phyloP scores from a whole-genome alignment of 2,888 invertebrate genomes.

The Lacanobia oleracea region DNA sequence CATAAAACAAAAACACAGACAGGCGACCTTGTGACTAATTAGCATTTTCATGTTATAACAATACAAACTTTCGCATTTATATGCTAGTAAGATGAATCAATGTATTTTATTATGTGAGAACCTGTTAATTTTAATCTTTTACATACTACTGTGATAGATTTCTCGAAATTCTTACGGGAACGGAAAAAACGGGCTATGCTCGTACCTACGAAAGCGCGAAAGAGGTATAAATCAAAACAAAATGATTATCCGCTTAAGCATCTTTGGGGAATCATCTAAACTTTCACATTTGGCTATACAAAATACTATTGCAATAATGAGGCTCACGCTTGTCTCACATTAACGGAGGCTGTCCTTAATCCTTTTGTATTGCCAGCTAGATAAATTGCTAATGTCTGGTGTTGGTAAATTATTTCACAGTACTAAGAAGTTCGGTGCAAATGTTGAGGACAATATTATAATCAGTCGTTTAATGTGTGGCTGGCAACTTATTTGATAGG shows the following conservation, averaged over 20 bases:
- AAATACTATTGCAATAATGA: slow-evolving; percentile 3
- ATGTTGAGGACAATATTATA: slow-evolving; percentile 23
- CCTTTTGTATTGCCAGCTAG: slow-evolving; percentile 8
- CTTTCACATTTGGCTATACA: not conserved
- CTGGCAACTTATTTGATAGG: not conserved
- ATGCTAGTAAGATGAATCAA: too few species aligned
- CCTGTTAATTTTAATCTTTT: too few species aligned
- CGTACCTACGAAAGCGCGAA: too few species aligned
- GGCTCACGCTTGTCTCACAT: not conserved
- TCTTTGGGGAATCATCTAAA: too few species aligned
- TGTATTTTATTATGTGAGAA: too few species aligned
- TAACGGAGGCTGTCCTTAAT: slow-evolving; percentile 17
- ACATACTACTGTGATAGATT: too few species aligned
- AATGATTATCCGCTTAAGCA: too few species aligned
- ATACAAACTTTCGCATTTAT: too few species aligned
- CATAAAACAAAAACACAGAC: not conserved
- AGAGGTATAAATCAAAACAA: too few species aligned
- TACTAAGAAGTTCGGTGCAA: slow-evolving; percentile 1
- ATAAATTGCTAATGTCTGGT: slow-evolving; percentile 3
- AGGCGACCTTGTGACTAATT: slow-evolving; percentile 24
- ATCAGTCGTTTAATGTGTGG: not conserved
- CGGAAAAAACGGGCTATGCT: too few species aligned
- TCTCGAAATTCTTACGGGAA: too few species aligned
- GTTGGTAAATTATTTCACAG: slow-evolving; percentile 2
- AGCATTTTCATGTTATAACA: slow-evolving; percentile 1